phyloP scores from a whole-genome alignment of 2,113 vertebrate genomes.

The Furnarius figulus region DNA sequence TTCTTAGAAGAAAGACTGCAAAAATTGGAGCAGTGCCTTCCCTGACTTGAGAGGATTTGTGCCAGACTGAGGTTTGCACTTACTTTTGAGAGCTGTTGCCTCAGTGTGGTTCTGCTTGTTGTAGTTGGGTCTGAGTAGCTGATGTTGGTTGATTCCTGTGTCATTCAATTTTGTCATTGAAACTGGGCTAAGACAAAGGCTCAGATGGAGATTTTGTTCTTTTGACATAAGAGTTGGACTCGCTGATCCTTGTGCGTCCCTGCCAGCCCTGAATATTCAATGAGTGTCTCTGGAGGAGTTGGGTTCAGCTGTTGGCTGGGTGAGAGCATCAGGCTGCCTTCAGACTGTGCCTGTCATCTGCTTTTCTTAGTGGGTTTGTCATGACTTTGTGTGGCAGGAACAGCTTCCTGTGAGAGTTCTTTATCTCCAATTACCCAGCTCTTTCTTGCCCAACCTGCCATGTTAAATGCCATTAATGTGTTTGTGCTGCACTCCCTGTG shows the following conservation, averaged over 20 bases:
- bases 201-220: not conserved
- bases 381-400: not conserved
- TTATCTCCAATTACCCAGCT: not conserved
- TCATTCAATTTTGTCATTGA: not conserved
- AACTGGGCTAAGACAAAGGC: not conserved
- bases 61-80: not conserved
- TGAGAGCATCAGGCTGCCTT: not conserved
- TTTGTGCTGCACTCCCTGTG: fast-evolving
- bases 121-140: not conserved
- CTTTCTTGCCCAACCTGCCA: not conserved
- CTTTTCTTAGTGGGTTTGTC: not conserved
- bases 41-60: fast-evolving
- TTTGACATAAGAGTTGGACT: not conserved
- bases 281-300: not conserved
- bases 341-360: not conserved
- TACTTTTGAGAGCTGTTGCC: not conserved
- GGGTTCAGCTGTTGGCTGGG: not conserved
- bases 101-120: not conserved
- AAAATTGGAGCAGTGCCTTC: fast-evolving
- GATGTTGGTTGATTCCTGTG: not conserved
- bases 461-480: fast-evolving
- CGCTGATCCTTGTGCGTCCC: not conserved
- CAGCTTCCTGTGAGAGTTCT: not conserved
- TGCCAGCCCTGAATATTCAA: not conserved
- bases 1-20: not conserved